A percentile compares a stretch with the other conserved stretches of the same genome.
Evolutionary conservation across 1,140 invertebrate species (phyloP).

Genomic region (Ceratina calcarata): DNA sequence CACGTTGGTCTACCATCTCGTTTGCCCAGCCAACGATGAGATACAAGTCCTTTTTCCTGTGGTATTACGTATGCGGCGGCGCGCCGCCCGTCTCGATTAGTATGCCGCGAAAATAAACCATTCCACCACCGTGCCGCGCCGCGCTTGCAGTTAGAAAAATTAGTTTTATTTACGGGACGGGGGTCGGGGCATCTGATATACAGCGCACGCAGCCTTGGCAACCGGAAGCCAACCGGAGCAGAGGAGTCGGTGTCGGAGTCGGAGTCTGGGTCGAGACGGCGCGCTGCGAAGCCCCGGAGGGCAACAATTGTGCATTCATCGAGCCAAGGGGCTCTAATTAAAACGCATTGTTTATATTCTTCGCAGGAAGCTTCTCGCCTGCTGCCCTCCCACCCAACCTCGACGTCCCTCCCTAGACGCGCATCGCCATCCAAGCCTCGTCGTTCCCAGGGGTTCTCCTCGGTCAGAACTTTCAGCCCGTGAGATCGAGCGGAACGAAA

Average conservation of each 20-base stretch:
- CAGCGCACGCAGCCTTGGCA: constrained; percentile 45
- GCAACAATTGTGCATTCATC: constrained; percentile 76
- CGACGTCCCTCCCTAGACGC: neutral
- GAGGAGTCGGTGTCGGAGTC: constrained; percentile 12
- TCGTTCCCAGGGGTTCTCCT: constrained; percentile 54
- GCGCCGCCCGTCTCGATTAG: constrained; percentile 42
- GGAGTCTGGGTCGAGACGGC: constrained; percentile 40
- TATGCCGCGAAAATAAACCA: constrained; percentile 64
- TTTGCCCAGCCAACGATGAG: neutral
- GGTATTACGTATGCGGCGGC: constrained; percentile 25
- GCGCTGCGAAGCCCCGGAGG: constrained; percentile 60
- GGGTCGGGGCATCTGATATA: constrained; percentile 56
- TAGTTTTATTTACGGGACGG: constrained; percentile 54
- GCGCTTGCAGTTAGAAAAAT: constrained; percentile 52
- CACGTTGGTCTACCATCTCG: neutral
- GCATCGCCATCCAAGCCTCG: neutral
- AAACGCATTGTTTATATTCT: constrained; percentile 80
- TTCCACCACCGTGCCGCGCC: neutral
- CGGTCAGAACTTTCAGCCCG: neutral
- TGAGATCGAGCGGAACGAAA: neutral
- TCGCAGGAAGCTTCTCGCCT: constrained; percentile 66
- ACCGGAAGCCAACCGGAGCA: constrained; percentile 42
- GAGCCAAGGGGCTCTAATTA: constrained; percentile 75
- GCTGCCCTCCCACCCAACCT: neutral
- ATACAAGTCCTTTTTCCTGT: neutral